Base-by-base conservation (phyloP, 1,140 invertebrate genomes). In the Drusus annulatus region DNA sequence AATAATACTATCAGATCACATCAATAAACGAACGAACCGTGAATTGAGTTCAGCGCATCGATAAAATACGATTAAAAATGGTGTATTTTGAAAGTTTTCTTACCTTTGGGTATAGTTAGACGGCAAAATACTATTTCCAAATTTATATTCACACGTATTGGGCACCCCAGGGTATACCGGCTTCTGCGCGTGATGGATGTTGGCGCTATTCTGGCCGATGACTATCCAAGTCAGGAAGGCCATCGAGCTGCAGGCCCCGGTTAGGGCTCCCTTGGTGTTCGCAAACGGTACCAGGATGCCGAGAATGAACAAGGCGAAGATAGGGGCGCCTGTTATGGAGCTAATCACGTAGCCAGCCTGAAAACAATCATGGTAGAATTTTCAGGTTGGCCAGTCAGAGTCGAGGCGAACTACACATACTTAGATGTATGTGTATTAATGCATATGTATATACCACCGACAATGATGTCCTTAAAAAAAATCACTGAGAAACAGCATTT, bases 201-300 rank as follows among this genome's bases (percentile, higher is more conserved):
- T 56, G 13, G 73, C n/a, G 15, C 69, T 25, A 15, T 0, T 80
- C 19, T 68, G 50, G 7, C 81, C 81, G 6, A 80, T 76, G 10
- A 76, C 62, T 17, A 97, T 93, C 95, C 95, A 97, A 7, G 93
- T 92, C 81, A 95, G 92, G 16, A 95, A 88, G 6, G 90, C 85
- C 3, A 96, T 87, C 68, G 94, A 92, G 28, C 90, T 85, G 0
- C 96, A 65, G 0, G 94, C 92, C 17, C 96, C 96, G 28, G 89
- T 87, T 68, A 95, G 87, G 0, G 95, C 95, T 60, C 96, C 96
- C 94, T 96, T 74, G 7, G 77, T 65, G 86, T 94, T 95, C 0
- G 93, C 92, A 86, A 90, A 91, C 0, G 94, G 94, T 76, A 94
- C 92, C 80, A 95, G 92, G 87, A 95, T 92, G 71, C 94, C 95